Base-by-base conservation (phyloP, 2,797 vertebrate genomes). In the Acanthis flammea region DNA sequence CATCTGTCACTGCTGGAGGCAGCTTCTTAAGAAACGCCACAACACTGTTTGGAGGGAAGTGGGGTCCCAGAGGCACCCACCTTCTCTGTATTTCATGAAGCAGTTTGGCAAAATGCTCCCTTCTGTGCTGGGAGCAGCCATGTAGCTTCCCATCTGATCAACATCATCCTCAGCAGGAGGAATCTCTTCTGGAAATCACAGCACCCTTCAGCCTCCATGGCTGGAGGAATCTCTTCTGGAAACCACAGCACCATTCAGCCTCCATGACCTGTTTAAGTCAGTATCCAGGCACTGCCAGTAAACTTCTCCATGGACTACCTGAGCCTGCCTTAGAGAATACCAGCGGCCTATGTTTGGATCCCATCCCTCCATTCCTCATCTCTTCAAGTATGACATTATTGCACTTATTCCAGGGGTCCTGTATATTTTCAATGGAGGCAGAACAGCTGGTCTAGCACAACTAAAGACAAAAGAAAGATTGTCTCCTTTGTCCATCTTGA, bases 141-240 rank as follows among this genome's bases (percentile, higher is more conserved):
- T 25, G 39, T 18, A 61, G 11, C 16, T 72, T 88, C 33, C 50
- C 54, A 72, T 61, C 14, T 57, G 25, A 58, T 42, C 41, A 70
- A 17, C 2, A 1, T 25, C 48, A 48, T 44, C 33, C 50, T 72
- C 0, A 0, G 6, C 41, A 60, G 33, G 25, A 86, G 19, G n/a
- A 68, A 42, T 58, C 47, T 55, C 28, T 66, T 44, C 67, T 45
- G 41, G 81, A 87, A 87, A 45, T 35, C 37, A 16, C 35, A 66
- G 28, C 31, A 62, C 22, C 1, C 1, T 57, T 82, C 51, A 73
- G 25, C n/a, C 24, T 57, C 57, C 19, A 5, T 16, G 25, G 6
- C 41, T 63, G 33, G 25, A 86, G 22, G n/a, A 68, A 42, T 58
- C 47, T 55, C 28, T 66, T 44, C 67, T 45, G 41, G 81, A 87